A percentile compares a stretch with the other conserved stretches of the same genome.
Evolutionary conservation across 2,888 invertebrate genomes (phyloP).

Genomic region (Hirtodrosophila histrioides): DNA sequence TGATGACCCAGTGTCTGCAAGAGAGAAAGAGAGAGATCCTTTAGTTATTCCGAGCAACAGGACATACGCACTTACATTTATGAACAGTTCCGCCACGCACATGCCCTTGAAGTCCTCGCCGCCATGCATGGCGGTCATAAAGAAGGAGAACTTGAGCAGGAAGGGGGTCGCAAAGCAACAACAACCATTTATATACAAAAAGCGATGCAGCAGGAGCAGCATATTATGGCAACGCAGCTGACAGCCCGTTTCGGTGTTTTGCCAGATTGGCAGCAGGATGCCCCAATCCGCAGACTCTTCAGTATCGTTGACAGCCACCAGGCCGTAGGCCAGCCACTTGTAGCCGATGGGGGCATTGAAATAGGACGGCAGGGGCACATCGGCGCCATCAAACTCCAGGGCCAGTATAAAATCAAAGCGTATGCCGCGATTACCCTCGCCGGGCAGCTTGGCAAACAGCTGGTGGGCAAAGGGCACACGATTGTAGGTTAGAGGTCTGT

Average conservation of each 20-base stretch:
- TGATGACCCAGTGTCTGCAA: constrained; percentile 38
- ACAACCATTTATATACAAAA: constrained; percentile 40
- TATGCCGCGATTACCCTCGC: constrained; percentile 14
- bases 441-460: constrained; percentile 19
- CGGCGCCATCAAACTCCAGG: constrained; percentile 42
- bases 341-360: constrained; percentile 27
- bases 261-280: constrained; percentile 54
- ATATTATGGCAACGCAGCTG: constrained; percentile 19
- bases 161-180: constrained; percentile 25
- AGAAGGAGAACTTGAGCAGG: constrained; percentile 47
- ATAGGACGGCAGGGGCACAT: constrained; percentile 34
- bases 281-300: constrained; percentile 36
- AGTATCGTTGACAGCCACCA: background rate
- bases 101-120: constrained; percentile 21
- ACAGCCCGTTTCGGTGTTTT: background rate
- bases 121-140: constrained; percentile 31
- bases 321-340: constrained; percentile 55
- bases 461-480: constrained; percentile 45
- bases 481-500: constrained; percentile 15
- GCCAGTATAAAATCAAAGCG: constrained; percentile 57
- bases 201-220: constrained; percentile 30
- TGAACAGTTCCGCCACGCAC: constrained; percentile 20
- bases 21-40: background rate
- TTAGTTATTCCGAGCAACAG: too few species aligned
- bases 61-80: constrained; percentile 27